A percentile compares a stretch with the other conserved stretches of the same genome.
These are phyloP conservation scores for Matsumurasca onukii DNA, from an alignment of 1,140 invertebrate genomes.

Conservation along the genomic window DNA sequence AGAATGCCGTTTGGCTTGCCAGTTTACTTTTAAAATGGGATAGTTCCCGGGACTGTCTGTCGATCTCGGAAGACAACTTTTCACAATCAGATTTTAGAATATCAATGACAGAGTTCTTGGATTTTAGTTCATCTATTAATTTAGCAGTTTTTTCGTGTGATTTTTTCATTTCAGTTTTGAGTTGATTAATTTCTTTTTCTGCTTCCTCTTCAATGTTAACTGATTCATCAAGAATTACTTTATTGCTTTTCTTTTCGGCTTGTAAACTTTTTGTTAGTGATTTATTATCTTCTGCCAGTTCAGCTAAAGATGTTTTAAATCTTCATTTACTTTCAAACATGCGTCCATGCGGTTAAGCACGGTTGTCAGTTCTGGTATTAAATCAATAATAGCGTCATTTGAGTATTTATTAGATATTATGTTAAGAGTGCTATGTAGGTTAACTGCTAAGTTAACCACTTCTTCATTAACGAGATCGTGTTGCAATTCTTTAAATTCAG, in stretches of 20 bases:
- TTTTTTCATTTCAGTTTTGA: constrained; percentile 11
- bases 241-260: constrained; percentile 12
- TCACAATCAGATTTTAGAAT: neutral
- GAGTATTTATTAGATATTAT: neutral
- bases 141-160: neutral
- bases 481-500: neutral
- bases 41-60: no score
- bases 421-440: neutral
- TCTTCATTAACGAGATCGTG: neutral
- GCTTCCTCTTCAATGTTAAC: neutral
- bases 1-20: neutral
- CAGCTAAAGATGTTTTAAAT: neutral
- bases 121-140: constrained; percentile 2
- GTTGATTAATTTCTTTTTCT: constrained; percentile 1
- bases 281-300: constrained; percentile 16
- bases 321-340: neutral
- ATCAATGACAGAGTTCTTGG: constrained; percentile 7
- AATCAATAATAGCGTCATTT: constrained; percentile 2
- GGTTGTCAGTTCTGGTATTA: neutral
- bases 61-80: neutral
- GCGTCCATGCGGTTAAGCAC: neutral
- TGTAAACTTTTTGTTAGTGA: neutral
- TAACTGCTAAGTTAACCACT: constrained; percentile 8
- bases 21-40: neutral
- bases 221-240: constrained; percentile 13